These are phyloP conservation scores for Amphimedon queenslandica DNA, from an alignment of 37 sponge, comb jelly and placozoan genomes.

Conservation along the genomic window DNA sequence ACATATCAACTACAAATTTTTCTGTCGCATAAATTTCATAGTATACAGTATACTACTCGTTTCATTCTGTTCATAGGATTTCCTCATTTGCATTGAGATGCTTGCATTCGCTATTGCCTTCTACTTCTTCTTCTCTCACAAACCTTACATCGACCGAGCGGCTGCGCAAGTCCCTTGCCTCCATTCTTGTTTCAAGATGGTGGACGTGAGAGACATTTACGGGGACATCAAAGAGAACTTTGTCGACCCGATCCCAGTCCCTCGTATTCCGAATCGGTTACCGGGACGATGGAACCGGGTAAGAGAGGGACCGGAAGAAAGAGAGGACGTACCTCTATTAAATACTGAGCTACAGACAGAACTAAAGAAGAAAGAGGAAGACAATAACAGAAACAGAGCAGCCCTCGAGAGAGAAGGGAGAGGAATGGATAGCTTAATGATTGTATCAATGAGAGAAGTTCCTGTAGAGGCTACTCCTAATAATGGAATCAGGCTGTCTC, in stretches of 20 bases:
- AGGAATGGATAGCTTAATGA: no score
- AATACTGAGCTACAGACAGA: no score
- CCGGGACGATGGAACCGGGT: no score
- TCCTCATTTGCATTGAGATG: constrained; percentile 93
- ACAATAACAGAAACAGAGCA: no score
- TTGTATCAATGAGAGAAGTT: no score
- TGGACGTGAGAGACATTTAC: constrained; percentile 73
- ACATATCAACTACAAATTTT: not conserved
- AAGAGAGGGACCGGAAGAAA: no score
- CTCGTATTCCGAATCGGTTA: not conserved
- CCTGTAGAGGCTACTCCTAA: no score
- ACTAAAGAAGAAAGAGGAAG: no score
- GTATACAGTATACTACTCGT: not conserved
- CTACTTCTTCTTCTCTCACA: constrained; percentile 90
- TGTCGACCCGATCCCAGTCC: constrained; percentile 57
- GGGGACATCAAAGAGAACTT: constrained; percentile 71
- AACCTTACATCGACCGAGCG: constrained; percentile 73
- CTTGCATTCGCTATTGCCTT: constrained; percentile 80
- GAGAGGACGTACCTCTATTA: no score
- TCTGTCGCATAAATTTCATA: not conserved
- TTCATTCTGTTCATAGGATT: constrained; percentile 42
- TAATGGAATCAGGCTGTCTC: no score
- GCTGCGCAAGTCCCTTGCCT: constrained; percentile 66
- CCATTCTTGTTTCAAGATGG: constrained; percentile 60
- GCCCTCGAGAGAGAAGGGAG: no score